Evolutionary conservation across 2,888 invertebrate genomes (phyloP).

Genomic region (Nasonia oneida): DNA sequence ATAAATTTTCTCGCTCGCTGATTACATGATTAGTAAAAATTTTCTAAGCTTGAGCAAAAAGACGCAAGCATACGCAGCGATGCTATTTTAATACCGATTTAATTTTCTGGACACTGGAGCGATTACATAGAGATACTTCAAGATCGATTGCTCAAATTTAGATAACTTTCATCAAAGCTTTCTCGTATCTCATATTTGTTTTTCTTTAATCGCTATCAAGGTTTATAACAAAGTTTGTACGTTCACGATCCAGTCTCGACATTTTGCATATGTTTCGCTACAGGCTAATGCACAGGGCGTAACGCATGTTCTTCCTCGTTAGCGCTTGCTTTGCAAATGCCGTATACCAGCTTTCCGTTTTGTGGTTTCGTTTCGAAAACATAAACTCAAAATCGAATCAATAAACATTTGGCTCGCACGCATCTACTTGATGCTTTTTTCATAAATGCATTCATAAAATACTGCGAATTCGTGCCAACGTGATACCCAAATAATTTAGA

Average conservation of each 20-base stretch:
- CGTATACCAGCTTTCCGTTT: constrained; percentile 32
- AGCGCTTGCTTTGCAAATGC: not conserved
- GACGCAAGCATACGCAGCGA: not conserved
- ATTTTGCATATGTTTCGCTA: constrained; percentile 65
- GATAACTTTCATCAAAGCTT: constrained; percentile 44
- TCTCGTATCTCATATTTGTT: constrained; percentile 26
- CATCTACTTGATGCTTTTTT: not conserved
- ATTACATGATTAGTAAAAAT: constrained; percentile 26
- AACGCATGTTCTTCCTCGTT: not conserved
- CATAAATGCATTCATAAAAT: not conserved
- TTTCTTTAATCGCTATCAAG: constrained; percentile 33
- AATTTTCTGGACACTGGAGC: not conserved
- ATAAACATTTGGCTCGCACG: constrained; percentile 6
- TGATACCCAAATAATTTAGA: not conserved
- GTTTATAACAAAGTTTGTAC: constrained; percentile 68
- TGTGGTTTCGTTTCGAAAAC: not conserved
- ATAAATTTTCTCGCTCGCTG: constrained; percentile 33
- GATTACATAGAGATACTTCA: not conserved
- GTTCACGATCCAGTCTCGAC: constrained; percentile 74
- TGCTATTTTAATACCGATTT: not conserved
- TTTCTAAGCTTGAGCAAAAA: constrained; percentile 44
- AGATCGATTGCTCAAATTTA: constrained; percentile 32
- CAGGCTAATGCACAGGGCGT: constrained; percentile 35
- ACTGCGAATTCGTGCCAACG: not conserved
- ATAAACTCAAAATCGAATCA: not conserved